Percentiles rank a stretch among this genome's conserved stretches.
Conservation (phyloP, 2,888 invertebrate genomes). For the Eulithis prunata region DNA sequence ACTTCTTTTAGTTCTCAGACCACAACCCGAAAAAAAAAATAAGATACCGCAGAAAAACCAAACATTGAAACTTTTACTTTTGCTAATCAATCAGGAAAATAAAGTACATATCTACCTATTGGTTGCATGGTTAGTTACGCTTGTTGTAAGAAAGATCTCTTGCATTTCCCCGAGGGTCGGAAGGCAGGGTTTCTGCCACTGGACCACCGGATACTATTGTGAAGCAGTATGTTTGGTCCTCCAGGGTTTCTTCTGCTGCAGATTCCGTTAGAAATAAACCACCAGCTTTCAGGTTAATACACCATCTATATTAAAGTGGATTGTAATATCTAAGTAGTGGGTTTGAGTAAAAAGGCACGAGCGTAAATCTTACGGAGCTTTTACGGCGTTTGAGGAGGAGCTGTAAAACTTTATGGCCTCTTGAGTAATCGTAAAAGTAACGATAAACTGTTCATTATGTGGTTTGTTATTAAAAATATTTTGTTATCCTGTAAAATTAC, state of each 20-base stretch:
- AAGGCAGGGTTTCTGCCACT: no score
- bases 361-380: slow-evolving; percentile 55
- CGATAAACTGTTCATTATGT: slow-evolving; percentile 51
- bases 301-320: slow-evolving; percentile 53
- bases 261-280: slow-evolving; percentile 17
- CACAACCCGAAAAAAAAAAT: no score
- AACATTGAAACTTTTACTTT: no score
- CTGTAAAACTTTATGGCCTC: slow-evolving; percentile 56
- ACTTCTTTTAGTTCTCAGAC: no score
- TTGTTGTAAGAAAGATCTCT: no score
- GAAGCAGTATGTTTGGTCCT: no score
- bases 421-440: slow-evolving; percentile 57
- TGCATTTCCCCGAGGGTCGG: no score
- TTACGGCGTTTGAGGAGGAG: slow-evolving; percentile 56
- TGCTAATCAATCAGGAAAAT: no score
- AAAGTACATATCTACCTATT: no score
- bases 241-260: background rate
- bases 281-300: slow-evolving; percentile 25
- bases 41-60: no score
- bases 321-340: slow-evolving; percentile 52
- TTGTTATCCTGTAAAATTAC: slow-evolving; percentile 32
- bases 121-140: no score
- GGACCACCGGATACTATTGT: no score
- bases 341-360: slow-evolving; percentile 56
- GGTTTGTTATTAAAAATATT: slow-evolving; percentile 42